These are phyloP conservation scores for Propithecus perrieri DNA, from an alignment of 2,797 vertebrate species.

Conservation along the genomic window DNA sequence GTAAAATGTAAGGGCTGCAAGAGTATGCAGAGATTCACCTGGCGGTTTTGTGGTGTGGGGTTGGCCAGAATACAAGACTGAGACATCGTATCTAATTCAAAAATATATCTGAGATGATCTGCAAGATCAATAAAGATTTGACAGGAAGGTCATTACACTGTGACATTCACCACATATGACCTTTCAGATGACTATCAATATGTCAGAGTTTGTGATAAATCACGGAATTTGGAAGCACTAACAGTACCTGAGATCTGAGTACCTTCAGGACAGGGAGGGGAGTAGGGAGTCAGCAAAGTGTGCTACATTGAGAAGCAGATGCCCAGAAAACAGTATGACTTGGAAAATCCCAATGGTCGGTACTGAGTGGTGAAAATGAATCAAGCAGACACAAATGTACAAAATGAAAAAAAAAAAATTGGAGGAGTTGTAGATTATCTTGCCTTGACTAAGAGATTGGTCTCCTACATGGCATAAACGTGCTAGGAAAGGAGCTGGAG, in stretches of 20 bases:
- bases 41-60: neutral
- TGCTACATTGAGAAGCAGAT: neutral
- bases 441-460: neutral
- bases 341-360: neutral
- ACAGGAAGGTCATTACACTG: neutral
- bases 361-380: neutral
- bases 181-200: neutral
- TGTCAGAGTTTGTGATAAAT: neutral
- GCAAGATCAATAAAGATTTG: neutral
- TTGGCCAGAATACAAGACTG: neutral
- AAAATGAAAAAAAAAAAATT: neutral
- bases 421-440: neutral
- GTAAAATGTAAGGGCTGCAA: neutral
- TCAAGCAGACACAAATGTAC: neutral
- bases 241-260: neutral
- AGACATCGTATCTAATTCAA: neutral
- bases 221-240: neutral
- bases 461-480: neutral
- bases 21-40: neutral
- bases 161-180: neutral
- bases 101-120: neutral
- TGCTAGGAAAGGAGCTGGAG: neutral
- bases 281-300: neutral
- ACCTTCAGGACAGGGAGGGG: neutral
- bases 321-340: neutral